Evolutionary conservation across 2,888 invertebrate genomes (phyloP).

Genomic region (Cyclophora albipunctata): DNA sequence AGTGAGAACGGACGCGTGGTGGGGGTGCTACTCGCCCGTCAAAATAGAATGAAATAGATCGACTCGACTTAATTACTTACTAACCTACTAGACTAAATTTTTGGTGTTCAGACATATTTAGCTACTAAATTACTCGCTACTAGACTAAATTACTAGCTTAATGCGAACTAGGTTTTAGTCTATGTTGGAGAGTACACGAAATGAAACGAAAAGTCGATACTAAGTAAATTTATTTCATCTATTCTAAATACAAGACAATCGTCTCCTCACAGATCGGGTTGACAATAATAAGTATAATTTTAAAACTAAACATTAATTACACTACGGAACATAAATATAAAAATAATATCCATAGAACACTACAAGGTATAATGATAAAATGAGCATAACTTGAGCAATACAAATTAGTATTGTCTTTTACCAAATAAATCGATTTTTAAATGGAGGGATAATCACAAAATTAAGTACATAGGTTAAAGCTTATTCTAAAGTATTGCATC

Average conservation of each 20-base stretch:
- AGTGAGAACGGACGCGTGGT: too few relatives aligned
- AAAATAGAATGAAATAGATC: too few relatives aligned
- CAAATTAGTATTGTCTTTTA: constrained; percentile 56
- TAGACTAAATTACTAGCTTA: too few relatives aligned
- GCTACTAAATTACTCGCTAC: too few relatives aligned
- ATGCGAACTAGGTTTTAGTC: too few relatives aligned
- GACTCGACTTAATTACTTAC: too few relatives aligned
- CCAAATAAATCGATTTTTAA: constrained; percentile 28
- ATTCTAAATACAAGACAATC: constrained; percentile 59
- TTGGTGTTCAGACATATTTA: too few relatives aligned
- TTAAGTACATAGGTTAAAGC: constrained; percentile 46
- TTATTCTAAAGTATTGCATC: constrained; percentile 54
- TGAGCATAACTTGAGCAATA: constrained; percentile 72
- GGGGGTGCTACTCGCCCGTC: too few relatives aligned
- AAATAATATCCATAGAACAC: constrained; percentile 33
- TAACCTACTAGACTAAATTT: too few relatives aligned
- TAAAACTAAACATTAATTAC: constrained; percentile 22
- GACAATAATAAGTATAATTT: constrained; percentile 29
- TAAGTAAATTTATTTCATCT: constrained; percentile 70
- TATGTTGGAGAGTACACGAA: too few relatives aligned
- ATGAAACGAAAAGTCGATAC: constrained; percentile 29
- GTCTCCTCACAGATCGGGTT: constrained; percentile 51
- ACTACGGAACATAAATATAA: constrained; percentile 28
- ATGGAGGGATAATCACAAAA: constrained; percentile 46
- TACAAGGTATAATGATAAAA: constrained; percentile 41